Evolutionary conservation across 2,113 vertebrate species (phyloP), one percentile per base, ranked within the genome.

Genomic region (Takifugu bimaculatus): DNA sequence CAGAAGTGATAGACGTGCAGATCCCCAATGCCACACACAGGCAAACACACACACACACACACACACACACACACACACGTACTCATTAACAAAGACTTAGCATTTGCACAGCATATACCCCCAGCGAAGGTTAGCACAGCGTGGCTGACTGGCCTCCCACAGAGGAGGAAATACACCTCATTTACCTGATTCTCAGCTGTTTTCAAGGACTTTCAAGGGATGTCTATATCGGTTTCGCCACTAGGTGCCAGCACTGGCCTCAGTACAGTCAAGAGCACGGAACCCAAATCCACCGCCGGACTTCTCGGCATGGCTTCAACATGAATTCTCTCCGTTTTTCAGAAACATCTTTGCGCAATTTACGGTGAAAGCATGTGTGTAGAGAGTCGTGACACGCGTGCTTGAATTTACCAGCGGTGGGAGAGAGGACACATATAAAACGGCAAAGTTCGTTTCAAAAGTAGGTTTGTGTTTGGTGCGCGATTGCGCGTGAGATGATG

Each of bases 51-150:
- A 45, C 44, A 45, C 44, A 45, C 44, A 45, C 44, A 45, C 44
- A 48, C 45, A 48, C 15, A 48, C 45, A 47, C 52, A 74, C 60
- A 71, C 50, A 68, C 35, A 72, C 44, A 80, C 71, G 29, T 81
- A 85, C 80, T 85, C 78, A 88, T 88, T 88, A 87, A 88, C 87
- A 87, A 82, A 84, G 87, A 78, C 83, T 85, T 81, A 83, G 78
- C 58, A 60, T 72, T 39, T 72, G 72, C 78, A 66, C 60, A 45
- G 42, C 60, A 26, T 75, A 45, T 62, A 78, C 84, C 83, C 80
- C 81, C 83, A 74, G 83, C 78, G 71, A 75, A 78, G 80, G 35
- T 57, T 20, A 39, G 59, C 72, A 64, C 32, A 77, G 70, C 67
- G 57, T 64, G 68, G 20, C 74, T 63, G 76, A 74, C 80, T 71